A percentile compares a stretch with the other conserved stretches of the same genome.
Evolutionary conservation across 2,888 invertebrate species (phyloP).

Genomic region (Argynnis bischoffii): DNA sequence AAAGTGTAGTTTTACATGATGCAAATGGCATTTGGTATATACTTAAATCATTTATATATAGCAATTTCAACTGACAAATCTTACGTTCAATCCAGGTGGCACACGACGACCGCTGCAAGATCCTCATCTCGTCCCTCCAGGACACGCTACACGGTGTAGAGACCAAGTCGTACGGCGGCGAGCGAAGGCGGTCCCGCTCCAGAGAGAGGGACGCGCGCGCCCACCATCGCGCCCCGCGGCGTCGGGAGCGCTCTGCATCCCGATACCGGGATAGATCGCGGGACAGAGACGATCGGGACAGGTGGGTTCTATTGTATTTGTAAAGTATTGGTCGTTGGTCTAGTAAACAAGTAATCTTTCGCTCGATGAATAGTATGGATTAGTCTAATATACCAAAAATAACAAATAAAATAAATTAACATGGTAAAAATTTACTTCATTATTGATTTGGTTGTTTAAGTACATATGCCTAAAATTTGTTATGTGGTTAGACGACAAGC

Average conservation of each 20-base stretch:
- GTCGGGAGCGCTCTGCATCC: slow-evolving; percentile 69
- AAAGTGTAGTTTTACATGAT: too few species aligned
- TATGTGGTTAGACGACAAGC: too few species aligned
- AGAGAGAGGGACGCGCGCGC: slow-evolving; percentile 66
- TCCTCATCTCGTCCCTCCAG: slow-evolving; percentile 96
- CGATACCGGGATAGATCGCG: slow-evolving; percentile 72
- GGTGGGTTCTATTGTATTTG: slow-evolving; percentile 47
- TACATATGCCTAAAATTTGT: too few species aligned
- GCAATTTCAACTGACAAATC: neutral
- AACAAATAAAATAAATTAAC: too few species aligned
- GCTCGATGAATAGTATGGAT: too few species aligned
- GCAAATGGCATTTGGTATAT: neutral
- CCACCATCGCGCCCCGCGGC: slow-evolving; percentile 69
- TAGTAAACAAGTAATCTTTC: too few species aligned
- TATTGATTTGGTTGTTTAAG: too few species aligned
- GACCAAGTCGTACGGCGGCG: slow-evolving; percentile 95
- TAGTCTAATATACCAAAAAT: too few species aligned
- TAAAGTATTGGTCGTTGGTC: too few species aligned
- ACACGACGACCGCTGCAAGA: slow-evolving; percentile 98
- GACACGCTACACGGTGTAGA: slow-evolving; percentile 99
- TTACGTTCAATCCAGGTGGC: slow-evolving; percentile 82
- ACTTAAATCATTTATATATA: neutral
- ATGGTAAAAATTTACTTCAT: too few species aligned
- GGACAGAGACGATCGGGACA: slow-evolving; percentile 73
- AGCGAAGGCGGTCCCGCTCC: slow-evolving; percentile 72